Percentiles rank a stretch among this genome's conserved stretches.
These are phyloP conservation scores for Lasioglossum oenotherae DNA, from an alignment of 2,888 invertebrate genomes.

Conservation along the genomic window DNA sequence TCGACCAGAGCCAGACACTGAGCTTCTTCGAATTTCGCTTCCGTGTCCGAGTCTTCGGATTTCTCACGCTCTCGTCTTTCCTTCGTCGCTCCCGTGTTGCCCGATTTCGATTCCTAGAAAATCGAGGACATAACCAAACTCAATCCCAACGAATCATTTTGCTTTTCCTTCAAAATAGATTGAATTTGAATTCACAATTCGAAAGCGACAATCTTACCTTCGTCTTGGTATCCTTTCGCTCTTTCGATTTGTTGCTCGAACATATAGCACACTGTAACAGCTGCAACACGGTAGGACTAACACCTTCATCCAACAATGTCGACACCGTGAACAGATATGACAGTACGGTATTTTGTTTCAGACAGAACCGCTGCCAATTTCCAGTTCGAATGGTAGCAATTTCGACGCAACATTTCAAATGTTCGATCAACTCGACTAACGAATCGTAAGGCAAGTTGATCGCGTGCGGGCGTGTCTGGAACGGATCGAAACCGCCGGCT, in stretches of 20 bases:
- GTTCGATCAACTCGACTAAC: slow-evolving; percentile 97
- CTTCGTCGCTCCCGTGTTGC: slow-evolving; percentile 79
- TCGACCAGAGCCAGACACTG: slow-evolving; percentile 89
- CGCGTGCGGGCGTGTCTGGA: slow-evolving; percentile 84
- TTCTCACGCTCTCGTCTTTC: slow-evolving; percentile 88
- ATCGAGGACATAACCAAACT: neutral
- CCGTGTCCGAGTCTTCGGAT: slow-evolving; percentile 88
- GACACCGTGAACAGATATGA: slow-evolving; percentile 94
- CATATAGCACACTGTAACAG: slow-evolving; percentile 96
- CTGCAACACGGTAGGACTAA: slow-evolving; percentile 95
- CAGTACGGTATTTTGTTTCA: slow-evolving; percentile 90
- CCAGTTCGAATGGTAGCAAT: slow-evolving; percentile 95
- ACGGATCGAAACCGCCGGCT: slow-evolving; percentile 86
- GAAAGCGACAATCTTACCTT: slow-evolving; percentile 26
- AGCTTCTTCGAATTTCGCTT: slow-evolving; percentile 88
- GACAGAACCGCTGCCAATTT: slow-evolving; percentile 97
- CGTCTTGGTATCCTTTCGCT: slow-evolving; percentile 58
- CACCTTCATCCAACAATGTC: slow-evolving; percentile 93
- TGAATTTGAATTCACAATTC: neutral
- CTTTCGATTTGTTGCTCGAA: slow-evolving; percentile 82
- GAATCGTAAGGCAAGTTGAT: slow-evolving; percentile 92
- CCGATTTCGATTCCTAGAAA: neutral
- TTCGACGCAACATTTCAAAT: slow-evolving; percentile 96
- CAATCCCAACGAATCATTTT: neutral
- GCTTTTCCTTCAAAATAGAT: neutral